Percentiles rank a stretch among this genome's conserved stretches.
Conservation (phyloP, 2,113 vertebrate genomes). For the Tragelaphus scriptus region DNA sequence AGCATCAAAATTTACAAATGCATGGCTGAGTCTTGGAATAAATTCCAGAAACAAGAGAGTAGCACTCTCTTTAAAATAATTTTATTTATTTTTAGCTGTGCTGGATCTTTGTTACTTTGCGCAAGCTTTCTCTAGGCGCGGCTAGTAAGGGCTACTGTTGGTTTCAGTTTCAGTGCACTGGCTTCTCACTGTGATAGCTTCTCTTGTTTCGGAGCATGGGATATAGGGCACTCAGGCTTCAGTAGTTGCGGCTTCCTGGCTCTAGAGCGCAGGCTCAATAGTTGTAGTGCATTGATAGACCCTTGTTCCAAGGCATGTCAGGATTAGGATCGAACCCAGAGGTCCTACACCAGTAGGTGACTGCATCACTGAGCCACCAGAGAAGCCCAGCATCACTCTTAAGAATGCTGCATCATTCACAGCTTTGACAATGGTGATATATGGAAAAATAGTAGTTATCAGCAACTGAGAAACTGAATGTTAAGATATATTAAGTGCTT, state of each 20-base stretch:
- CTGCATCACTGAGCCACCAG: background rate
- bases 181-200: background rate
- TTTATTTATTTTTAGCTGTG: background rate
- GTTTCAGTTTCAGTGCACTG: background rate
- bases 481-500: background rate
- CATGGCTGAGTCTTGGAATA: background rate
- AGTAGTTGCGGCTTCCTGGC: background rate
- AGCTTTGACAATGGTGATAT: background rate
- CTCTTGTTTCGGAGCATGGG: background rate
- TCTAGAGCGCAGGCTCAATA: background rate
- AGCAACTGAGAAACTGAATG: background rate
- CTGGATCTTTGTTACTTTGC: background rate
- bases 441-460: background rate
- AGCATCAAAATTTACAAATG: background rate
- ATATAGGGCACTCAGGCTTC: background rate
- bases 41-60: background rate
- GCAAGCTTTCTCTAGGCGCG: background rate
- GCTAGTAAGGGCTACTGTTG: background rate
- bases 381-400: background rate
- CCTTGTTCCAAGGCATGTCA: background rate
- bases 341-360: background rate
- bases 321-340: background rate
- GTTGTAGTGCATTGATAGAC: background rate
- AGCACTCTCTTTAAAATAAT: background rate
- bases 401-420: background rate